Evolutionary conservation across 2,797 vertebrate species (phyloP), one percentile per base, ranked within the genome.

Genomic region (Ceyx erithaca): DNA sequence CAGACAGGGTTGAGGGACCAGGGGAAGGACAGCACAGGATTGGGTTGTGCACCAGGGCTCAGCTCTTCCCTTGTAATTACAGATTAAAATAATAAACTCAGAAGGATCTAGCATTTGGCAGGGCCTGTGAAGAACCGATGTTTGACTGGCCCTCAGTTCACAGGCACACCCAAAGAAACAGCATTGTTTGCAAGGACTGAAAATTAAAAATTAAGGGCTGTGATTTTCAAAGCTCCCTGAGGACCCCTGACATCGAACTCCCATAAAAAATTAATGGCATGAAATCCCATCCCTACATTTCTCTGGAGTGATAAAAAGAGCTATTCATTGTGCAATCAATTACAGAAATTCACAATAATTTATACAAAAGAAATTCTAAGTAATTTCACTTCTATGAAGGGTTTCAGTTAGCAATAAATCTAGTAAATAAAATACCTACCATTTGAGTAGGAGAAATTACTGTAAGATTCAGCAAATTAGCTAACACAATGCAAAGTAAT

Each of bases 91-190:
- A 93, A 95, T 82, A 89, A 96, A 92, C 81, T 80, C 46, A 7
- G 31, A n/a, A 30, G 45, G 81, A 85, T 87, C 62, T 79, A 82
- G 78, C 3, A 9, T 73, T 93, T 96, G 96, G 95, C 94, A 96
- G 76, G 23, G 58, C 48, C 84, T 30, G 8, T 0, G 40, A 72
- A 80, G 76, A 82, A 40, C 40, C 7, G 7, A 40, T 40, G 81
- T 80, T 73, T 80, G 90, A 89, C 84, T 48, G 35, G 84, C 90
- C 76, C 86, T 80, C 90, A 35, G 90, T 79, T 94, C 84, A 30
- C 68, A 93, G 93, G 78, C 95, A 95, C 96, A 92, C 95, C 95
- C 96, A 94, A 78, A 94, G 82, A 92, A 95, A 96, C 71, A 92
- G 90, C 88, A 90, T 89, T 92, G 92, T 95, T 96, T 93, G 80